These are phyloP conservation scores for Dendrolimus pini DNA, from an alignment of 2,888 invertebrate genomes.

Conservation along the genomic window DNA sequence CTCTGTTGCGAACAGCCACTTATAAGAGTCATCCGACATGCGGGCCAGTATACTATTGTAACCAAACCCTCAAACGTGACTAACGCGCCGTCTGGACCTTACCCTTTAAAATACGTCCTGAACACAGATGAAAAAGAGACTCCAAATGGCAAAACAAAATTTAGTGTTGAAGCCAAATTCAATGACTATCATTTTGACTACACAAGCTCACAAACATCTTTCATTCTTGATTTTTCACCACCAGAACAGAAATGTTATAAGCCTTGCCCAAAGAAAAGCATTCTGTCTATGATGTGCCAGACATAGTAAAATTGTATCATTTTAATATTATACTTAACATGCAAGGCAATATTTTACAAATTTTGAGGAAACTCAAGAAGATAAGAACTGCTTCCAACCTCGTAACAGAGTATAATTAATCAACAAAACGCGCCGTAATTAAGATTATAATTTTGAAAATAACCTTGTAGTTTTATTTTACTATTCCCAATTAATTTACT, in stretches of 20 bases:
- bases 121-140: conserved; percentile 32
- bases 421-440: too few species aligned
- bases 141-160: conserved; percentile 27
- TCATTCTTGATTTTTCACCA: conserved; percentile 60
- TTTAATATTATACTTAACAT: too few species aligned
- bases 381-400: too few species aligned
- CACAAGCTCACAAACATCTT: conserved; percentile 59
- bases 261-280: conserved; percentile 44
- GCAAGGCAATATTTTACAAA: conserved; percentile 1
- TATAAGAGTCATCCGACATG: conserved; percentile 54
- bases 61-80: conserved; percentile 57
- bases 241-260: conserved; percentile 48
- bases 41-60: conserved; percentile 55
- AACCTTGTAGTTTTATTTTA: not conserved
- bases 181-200: conserved; percentile 66
- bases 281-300: conserved; percentile 29
- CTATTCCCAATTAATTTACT: too few species aligned
- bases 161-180: conserved; percentile 61
- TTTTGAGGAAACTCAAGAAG: too few species aligned
- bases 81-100: conserved; percentile 57
- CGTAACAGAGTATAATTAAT: too few species aligned
- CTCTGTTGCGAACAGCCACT: conserved; percentile 35
- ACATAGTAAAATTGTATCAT: conserved; percentile 8
- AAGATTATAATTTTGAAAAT: not conserved
- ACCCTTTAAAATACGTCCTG: conserved; percentile 61